A percentile compares a stretch with the other conserved stretches of the same genome.
Conservation (phyloP, 2,888 invertebrate species). For the Nezara viridula region DNA sequence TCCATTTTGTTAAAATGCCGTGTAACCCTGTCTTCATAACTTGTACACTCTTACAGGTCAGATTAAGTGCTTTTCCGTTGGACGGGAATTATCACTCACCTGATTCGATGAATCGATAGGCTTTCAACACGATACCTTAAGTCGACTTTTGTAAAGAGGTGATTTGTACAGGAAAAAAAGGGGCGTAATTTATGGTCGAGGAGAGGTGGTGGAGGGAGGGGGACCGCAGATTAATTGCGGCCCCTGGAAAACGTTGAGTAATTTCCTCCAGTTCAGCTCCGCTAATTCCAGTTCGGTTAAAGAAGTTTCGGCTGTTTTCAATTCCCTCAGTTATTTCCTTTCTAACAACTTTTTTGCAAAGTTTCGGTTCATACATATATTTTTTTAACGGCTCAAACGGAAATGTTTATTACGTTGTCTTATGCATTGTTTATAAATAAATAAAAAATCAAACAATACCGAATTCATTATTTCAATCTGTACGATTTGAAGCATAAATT, state of each 20-base stretch:
- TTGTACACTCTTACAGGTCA: neutral
- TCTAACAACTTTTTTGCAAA: neutral
- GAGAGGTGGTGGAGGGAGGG: slow-evolving; percentile 8
- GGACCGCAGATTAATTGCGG: slow-evolving; percentile 43
- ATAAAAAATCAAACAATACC: neutral
- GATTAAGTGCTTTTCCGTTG: neutral
- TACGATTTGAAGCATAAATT: neutral
- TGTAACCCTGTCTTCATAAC: neutral
- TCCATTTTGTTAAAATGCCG: too few species aligned
- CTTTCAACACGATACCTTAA: slow-evolving; percentile 38
- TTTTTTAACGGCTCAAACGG: neutral
- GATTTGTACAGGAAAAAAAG: slow-evolving; percentile 39
- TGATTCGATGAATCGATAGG: slow-evolving; percentile 27
- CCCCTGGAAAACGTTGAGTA: slow-evolving; percentile 47
- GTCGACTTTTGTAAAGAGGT: slow-evolving; percentile 49
- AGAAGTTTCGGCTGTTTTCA: slow-evolving; percentile 29
- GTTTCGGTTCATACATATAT: neutral
- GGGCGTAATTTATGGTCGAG: slow-evolving; percentile 28
- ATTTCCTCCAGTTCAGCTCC: slow-evolving; percentile 16
- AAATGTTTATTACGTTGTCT: neutral
- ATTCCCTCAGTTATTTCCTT: neutral
- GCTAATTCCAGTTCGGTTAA: slow-evolving; percentile 33
- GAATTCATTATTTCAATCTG: neutral
- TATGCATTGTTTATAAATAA: neutral
- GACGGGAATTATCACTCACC: slow-evolving; percentile 19